Conservation (phyloP, 2,113 vertebrate genomes). For the Pao palembangensis region DNA sequence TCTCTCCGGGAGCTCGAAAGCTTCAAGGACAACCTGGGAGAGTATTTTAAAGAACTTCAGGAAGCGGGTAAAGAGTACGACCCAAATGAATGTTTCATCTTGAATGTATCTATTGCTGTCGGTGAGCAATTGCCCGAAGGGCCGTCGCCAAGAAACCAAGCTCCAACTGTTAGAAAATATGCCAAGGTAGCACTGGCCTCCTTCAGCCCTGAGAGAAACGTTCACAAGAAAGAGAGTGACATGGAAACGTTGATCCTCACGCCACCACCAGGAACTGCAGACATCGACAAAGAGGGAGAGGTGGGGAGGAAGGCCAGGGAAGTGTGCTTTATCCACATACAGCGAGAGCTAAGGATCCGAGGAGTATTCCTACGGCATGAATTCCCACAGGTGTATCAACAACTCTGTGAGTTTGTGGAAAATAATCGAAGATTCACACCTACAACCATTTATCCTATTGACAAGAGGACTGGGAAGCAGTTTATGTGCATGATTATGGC, state of each 20-base stretch:
- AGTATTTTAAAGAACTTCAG: constrained; percentile 88
- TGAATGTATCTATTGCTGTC: constrained; percentile 95
- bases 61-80: constrained; percentile 91
- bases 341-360: constrained; percentile 90
- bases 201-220: constrained; percentile 85
- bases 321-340: constrained; percentile 97
- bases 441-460: constrained; percentile 95
- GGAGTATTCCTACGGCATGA: constrained; percentile 96
- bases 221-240: constrained; percentile 84
- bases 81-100: constrained; percentile 95
- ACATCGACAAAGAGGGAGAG: constrained; percentile 92
- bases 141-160: constrained; percentile 79
- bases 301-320: constrained; percentile 91
- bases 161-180: constrained; percentile 93
- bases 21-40: constrained; percentile 89
- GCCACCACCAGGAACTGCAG: constrained; percentile 88
- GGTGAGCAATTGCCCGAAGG: constrained; percentile 85
- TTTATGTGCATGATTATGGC: constrained; percentile 99
- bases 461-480: constrained; percentile 95
- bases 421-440: constrained; percentile 93
- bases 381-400: constrained; percentile 90
- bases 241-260: constrained; percentile 98
- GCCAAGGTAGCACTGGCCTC: constrained; percentile 96
- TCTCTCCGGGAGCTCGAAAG: constrained; percentile 91
- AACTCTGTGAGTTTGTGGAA: constrained; percentile 96